Conservation (phyloP, 2,888 invertebrate species). For the Aquatica leii region DNA sequence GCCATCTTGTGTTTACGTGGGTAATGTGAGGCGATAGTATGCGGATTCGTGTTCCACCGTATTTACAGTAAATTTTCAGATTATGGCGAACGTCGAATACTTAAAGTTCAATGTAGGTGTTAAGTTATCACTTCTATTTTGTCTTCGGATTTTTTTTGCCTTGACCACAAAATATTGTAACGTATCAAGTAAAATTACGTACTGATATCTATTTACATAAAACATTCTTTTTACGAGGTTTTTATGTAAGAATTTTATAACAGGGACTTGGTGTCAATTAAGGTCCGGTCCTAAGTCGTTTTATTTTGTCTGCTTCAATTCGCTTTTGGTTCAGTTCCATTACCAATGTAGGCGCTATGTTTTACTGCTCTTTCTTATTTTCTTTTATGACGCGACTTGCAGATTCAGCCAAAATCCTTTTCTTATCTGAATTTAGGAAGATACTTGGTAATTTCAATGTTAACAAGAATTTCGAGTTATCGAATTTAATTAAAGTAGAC, state of each 20-base stretch:
- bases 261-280: slow-evolving; percentile 40
- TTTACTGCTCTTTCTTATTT: slow-evolving; percentile 26
- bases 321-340: slow-evolving; percentile 30
- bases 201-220: slow-evolving; percentile 27
- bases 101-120: slow-evolving; percentile 25
- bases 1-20: slow-evolving; percentile 12
- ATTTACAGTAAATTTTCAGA: slow-evolving; percentile 28
- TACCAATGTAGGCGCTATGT: slow-evolving; percentile 27
- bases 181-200: slow-evolving; percentile 22
- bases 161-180: background rate
- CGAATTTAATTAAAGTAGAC: slow-evolving; percentile 14
- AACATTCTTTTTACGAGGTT: slow-evolving; percentile 28
- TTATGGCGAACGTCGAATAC: slow-evolving; percentile 20
- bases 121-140: slow-evolving; percentile 17
- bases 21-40: slow-evolving; percentile 12
- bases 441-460: slow-evolving; percentile 7
- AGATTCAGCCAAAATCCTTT: slow-evolving; percentile 21
- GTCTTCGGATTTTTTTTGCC: slow-evolving; percentile 18
- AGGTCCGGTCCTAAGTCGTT: slow-evolving; percentile 35
- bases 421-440: slow-evolving; percentile 7
- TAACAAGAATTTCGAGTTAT: slow-evolving; percentile 5
- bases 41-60: slow-evolving; percentile 19
- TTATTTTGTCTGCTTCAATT: slow-evolving; percentile 38
- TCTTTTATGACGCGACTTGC: slow-evolving; percentile 26
- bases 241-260: slow-evolving; percentile 38